Percentiles rank a stretch among this genome's conserved stretches.
These are phyloP conservation scores for Crotophaga sulcirostris DNA, from an alignment of 2,113 vertebrate species.

Conservation along the genomic window DNA sequence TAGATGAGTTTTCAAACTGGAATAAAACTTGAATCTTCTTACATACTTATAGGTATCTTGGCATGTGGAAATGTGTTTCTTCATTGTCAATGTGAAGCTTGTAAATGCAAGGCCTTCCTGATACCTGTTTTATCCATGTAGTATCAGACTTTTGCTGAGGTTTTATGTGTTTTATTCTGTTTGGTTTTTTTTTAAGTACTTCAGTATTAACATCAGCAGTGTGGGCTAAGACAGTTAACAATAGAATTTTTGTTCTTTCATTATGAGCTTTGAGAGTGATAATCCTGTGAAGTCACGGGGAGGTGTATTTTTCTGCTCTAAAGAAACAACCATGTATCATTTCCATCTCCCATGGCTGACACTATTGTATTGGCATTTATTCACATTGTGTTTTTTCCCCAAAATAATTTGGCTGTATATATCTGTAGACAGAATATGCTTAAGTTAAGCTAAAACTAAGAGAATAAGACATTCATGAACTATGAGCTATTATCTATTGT, in stretches of 20 bases:
- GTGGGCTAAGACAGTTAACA: background rate
- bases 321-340: background rate
- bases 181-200: background rate
- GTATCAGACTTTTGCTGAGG: background rate
- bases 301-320: slow-evolving; percentile 1
- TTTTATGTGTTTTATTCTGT: background rate
- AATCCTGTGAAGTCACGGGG: background rate
- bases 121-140: background rate
- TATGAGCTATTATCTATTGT: background rate
- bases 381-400: background rate
- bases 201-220: background rate
- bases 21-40: background rate
- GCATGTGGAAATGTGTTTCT: background rate
- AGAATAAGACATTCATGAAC: background rate
- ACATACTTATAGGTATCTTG: accelerated
- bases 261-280: background rate
- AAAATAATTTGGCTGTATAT: background rate
- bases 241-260: background rate
- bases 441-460: background rate
- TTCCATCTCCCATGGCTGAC: background rate
- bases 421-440: background rate
- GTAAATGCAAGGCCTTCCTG: background rate
- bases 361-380: background rate
- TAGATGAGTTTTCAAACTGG: background rate
- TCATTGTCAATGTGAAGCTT: background rate